phyloP scores from a whole-genome alignment of 1,140 invertebrate species.

The Paramacrobiotus metropolitanus region DNA sequence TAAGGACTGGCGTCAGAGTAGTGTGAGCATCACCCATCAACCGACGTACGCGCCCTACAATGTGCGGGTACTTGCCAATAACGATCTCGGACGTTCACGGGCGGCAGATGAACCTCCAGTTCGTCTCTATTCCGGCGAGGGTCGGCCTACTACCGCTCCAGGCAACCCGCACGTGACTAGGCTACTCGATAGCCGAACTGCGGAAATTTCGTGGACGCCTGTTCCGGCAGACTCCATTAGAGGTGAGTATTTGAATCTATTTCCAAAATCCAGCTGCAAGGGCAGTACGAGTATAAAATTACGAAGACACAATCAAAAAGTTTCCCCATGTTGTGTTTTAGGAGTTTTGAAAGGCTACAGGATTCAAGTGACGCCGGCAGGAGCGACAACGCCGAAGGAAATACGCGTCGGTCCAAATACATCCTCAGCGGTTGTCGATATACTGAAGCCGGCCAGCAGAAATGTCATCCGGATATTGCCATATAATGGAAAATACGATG shows the following conservation, averaged over 20 bases:
- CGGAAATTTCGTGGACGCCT: slow-evolving; percentile 54
- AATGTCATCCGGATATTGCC: slow-evolving; percentile 70
- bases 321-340: too few relatives aligned
- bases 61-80: slow-evolving; percentile 76
- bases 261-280: too few relatives aligned
- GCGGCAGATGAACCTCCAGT: slow-evolving; percentile 46
- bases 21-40: slow-evolving; percentile 44
- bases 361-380: slow-evolving; percentile 36
- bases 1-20: slow-evolving; percentile 42
- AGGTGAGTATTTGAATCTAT: neutral
- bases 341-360: slow-evolving; percentile 90
- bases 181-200: slow-evolving; percentile 44
- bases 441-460: slow-evolving; percentile 63
- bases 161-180: slow-evolving; percentile 53
- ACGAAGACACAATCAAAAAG: too few relatives aligned
- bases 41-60: slow-evolving; percentile 73
- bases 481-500: slow-evolving; percentile 67
- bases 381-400: slow-evolving; percentile 44
- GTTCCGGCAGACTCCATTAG: slow-evolving; percentile 39
- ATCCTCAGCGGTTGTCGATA: slow-evolving; percentile 45
- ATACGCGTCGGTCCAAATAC: slow-evolving; percentile 48
- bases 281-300: too few relatives aligned
- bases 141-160: slow-evolving; percentile 52
- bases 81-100: slow-evolving; percentile 63
- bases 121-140: slow-evolving; percentile 80